phyloP scores from a whole-genome alignment of 64 coral and sea anemone genomes.

The Acropora tenuis region DNA sequence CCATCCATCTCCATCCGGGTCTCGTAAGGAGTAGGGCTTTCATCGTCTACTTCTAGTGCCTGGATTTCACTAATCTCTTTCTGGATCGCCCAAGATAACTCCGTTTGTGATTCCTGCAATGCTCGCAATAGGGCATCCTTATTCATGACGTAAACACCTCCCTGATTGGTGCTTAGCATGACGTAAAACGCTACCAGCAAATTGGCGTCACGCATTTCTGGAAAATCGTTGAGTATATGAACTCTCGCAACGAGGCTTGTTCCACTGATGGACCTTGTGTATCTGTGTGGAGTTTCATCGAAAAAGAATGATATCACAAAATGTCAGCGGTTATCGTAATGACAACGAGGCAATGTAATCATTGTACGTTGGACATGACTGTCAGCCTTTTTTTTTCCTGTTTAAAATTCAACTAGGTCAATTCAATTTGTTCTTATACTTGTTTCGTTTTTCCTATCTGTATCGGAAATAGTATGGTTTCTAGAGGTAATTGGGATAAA shows the following conservation, averaged over 20 bases:
- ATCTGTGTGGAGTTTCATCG: background rate
- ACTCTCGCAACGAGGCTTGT: background rate
- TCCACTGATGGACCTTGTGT: background rate
- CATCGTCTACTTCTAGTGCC: background rate
- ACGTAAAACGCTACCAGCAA: conserved; percentile 30
- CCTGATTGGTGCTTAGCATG: background rate
- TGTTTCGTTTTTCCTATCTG: no score
- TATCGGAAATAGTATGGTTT: no score
- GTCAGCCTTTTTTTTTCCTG: no score
- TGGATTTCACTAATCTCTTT: background rate
- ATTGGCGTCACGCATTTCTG: background rate
- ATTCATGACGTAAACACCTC: background rate
- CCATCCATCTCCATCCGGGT: background rate
- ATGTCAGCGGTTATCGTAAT: no score
- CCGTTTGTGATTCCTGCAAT: background rate
- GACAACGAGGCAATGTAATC: no score
- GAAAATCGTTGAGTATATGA: background rate
- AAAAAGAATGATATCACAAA: background rate
- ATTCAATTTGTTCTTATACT: no score
- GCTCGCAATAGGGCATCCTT: background rate
- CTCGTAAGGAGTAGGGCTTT: background rate
- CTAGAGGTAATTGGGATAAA: no score
- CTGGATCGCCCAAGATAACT: background rate
- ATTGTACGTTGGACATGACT: no score
- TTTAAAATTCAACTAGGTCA: no score